Base-by-base conservation (phyloP, 2,888 invertebrate species). In the Rhodophaea formosa region DNA sequence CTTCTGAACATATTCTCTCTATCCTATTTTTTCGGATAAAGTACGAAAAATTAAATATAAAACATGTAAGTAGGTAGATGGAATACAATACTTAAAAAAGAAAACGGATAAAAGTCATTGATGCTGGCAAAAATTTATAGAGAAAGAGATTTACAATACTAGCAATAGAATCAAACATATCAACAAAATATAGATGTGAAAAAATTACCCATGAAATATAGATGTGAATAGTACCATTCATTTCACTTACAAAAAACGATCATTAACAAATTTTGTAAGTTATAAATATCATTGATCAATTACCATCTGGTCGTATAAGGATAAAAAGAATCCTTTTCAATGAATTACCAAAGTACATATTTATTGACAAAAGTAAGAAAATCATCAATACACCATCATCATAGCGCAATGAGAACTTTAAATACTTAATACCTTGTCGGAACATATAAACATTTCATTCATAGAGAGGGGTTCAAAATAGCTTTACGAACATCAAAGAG, bases 401-500 rank as follows among this genome's bases (percentile, higher is more conserved):
- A 23, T 23, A 23, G 57, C 57, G 35, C 10, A 35, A 57, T 62
- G 46, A 44, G 23, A 23, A 56, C 53, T 15, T 23, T n/a, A n/a
- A 14, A 23, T 30, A 58, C 52, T 35, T 7, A 52, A 46, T 29
- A 57, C 8, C 12, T 35, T 52, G 47, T 47, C 51, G 56, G 49
- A 49, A 56, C 45, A 47, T 23, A 2, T 2, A 23, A 3, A 35
- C 35, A 61, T 65, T 84, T 76, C 82, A 86, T 88, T 87, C 82
- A 84, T 77, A 56, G 63, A 45, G 55, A 35, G 30, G 1, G 10
- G 63, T 72, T 79, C 73, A 76, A 81, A 83, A 84, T 82, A 85
- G 80, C 73, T 68, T 75, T 77, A 80, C 76, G 76, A 77, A 79
- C 78, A 75, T 79, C 64, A 74, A 79, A 77, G 73, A 62, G 64